Conservation (phyloP, 2,888 invertebrate species). For the Sinotaia quadrata region DNA sequence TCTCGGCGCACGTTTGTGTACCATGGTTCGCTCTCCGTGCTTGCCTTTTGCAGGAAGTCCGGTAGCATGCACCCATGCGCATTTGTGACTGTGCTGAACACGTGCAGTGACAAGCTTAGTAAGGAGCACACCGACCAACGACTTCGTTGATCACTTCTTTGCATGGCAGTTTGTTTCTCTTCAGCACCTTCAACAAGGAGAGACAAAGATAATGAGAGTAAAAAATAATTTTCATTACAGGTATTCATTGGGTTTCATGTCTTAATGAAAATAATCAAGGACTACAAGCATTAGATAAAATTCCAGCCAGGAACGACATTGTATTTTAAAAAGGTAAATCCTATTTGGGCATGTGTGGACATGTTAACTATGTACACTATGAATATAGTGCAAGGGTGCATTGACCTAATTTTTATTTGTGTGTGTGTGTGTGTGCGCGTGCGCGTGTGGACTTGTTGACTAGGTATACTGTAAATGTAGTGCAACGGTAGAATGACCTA, state of each 20-base stretch:
- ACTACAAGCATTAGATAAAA: neutral
- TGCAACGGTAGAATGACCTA: no score
- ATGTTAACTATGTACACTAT: no score
- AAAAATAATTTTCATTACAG: neutral
- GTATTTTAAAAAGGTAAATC: no score
- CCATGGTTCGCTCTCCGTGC: conserved; percentile 37
- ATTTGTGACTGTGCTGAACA: neutral
- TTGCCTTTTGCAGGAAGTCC: conserved; percentile 21
- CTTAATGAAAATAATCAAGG: neutral
- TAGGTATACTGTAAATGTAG: no score
- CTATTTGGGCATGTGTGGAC: no score
- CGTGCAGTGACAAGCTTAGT: conserved; percentile 3
- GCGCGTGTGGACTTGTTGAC: no score
- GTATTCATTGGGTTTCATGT: neutral
- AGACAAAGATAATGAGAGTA: neutral
- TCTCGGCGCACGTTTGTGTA: conserved; percentile 34
- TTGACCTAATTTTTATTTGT: no score
- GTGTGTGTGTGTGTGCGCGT: no score
- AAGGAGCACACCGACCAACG: neutral
- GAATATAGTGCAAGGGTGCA: no score
- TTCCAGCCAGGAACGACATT: no score
- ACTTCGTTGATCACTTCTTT: neutral
- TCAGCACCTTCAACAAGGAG: no score
- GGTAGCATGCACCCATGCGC: conserved; percentile 36
- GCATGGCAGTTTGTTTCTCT: no score